Evolutionary conservation across 2,113 vertebrate species (phyloP).

Genomic region (Sminthopsis crassicaudata): DNA sequence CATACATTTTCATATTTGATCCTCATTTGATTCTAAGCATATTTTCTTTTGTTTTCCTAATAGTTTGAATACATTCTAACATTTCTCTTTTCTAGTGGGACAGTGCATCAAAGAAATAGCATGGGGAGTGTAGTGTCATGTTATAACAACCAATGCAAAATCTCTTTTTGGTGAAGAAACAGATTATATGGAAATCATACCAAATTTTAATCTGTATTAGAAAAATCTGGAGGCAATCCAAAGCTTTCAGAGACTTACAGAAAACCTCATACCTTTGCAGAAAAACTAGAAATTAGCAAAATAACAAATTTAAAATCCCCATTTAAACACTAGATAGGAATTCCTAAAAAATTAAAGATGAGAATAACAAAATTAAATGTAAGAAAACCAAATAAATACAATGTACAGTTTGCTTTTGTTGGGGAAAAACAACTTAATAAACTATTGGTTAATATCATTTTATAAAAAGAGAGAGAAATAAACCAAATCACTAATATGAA

Average conservation of each 20-base stretch:
- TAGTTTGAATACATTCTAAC: neutral
- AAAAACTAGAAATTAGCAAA: neutral
- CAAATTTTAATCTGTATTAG: neutral
- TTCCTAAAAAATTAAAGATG: neutral
- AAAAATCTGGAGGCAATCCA: neutral
- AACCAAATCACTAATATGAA: too few relatives aligned
- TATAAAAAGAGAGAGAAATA: too few relatives aligned
- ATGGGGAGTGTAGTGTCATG: neutral
- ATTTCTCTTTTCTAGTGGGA: rapidly evolving
- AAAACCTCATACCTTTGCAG: too few relatives aligned
- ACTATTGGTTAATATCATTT: too few relatives aligned
- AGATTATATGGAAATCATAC: neutral
- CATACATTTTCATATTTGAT: neutral
- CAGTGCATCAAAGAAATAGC: rapidly evolving
- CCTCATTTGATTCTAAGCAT: neutral
- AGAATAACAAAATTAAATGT: too few relatives aligned
- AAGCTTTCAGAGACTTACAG: neutral
- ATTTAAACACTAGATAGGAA: neutral
- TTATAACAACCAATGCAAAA: neutral
- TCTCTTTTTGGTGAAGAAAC: neutral
- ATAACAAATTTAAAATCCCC: neutral
- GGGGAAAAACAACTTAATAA: too few relatives aligned
- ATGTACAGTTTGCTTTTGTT: too few relatives aligned
- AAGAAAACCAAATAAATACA: too few relatives aligned
- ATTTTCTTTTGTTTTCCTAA: neutral